Base-by-base conservation (phyloP, 2,888 invertebrate genomes). In the Phyllotreta cruciferae region DNA sequence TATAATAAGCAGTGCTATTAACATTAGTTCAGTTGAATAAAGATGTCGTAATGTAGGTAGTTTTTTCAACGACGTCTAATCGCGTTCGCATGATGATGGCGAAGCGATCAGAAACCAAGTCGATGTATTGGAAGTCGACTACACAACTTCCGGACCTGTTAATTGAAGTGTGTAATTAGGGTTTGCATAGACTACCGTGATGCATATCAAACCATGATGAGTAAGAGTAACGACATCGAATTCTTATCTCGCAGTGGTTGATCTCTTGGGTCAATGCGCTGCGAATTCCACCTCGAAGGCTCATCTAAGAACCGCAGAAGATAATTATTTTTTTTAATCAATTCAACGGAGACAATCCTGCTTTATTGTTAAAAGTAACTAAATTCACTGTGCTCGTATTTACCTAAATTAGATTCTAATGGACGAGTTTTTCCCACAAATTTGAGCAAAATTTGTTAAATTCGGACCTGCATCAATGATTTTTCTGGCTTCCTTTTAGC, bases 101-200 rank as follows among this genome's bases (percentile, higher is more conserved):
- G 14, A 56, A 56, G 45, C 37, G 36, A 56, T 56, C 56, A 45
- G 45, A 45, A 45, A 13, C 56, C 44, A 56, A 56, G 35, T 11
- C 45, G 45, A 56, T 13, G 45, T 35, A 36, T 39, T 58, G 41
- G 34, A 37, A 41, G 36, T 52, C 49, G 24, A 49, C 35, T 57
- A 60, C 50, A 60, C 60, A 53, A 68, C 66, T 72, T 72, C 71
- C 72, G 69, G 67, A 71, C 70, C 68, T 71, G 71, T 66, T 72
- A 72, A 74, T 75, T 75, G 74, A 73, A 73, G 71, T 75, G 73
- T 74, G 69, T 75, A 75, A 74, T 75, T 75, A 72, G 71, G 74
- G 72, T 74, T 74, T 74, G 74, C 75, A 74, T 75, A 71, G 69
- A 49, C 70, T 71, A 72, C 72, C 72, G 72, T 70, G 75, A 74